phyloP scores from a whole-genome alignment of 64 coral and sea anemone species.

The Exaiptasia diaphana region DNA sequence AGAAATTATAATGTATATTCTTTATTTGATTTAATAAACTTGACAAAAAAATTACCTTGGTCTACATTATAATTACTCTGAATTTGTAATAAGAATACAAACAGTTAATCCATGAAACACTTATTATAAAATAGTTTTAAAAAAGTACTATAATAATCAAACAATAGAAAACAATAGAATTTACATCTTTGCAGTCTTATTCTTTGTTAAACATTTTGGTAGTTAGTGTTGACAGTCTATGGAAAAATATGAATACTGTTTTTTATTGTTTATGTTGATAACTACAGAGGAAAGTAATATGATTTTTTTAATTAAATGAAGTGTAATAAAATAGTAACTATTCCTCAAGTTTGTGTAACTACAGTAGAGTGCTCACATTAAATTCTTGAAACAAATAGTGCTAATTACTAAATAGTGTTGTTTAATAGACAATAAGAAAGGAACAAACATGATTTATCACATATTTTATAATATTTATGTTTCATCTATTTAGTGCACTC shows the following conservation, averaged over 20 bases:
- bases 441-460: no score
- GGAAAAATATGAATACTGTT: background rate
- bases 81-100: background rate
- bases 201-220: background rate
- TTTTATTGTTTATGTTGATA: background rate
- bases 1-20: background rate
- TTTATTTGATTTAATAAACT: background rate
- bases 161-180: no score
- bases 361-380: background rate
- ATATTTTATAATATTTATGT: background rate
- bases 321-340: background rate
- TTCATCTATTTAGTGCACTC: background rate
- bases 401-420: no score
- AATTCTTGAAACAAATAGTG: background rate
- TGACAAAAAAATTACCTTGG: background rate
- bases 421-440: no score
- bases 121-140: background rate
- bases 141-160: background rate
- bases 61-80: background rate
- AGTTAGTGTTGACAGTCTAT: background rate
- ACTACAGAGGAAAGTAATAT: background rate
- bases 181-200: background rate
- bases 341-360: background rate
- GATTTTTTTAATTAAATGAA: background rate
- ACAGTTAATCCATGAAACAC: background rate